Percentiles rank a stretch among this genome's conserved stretches.
These are phyloP conservation scores for Nothobranchius furzeri DNA, from an alignment of 2,113 vertebrate species.

Conservation along the genomic window DNA sequence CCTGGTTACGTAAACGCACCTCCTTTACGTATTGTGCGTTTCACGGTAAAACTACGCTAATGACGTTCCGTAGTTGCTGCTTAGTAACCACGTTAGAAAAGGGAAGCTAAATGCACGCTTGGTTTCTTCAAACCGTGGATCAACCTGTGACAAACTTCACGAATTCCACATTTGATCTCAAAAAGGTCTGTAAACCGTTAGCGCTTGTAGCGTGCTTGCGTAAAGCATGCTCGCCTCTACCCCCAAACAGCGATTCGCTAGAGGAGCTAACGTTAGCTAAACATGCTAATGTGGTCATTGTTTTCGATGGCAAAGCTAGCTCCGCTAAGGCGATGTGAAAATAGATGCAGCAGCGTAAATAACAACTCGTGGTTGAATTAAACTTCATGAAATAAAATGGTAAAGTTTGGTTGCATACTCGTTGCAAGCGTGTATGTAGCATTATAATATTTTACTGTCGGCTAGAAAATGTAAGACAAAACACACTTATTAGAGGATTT, in stretches of 20 bases:
- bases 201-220: not conserved
- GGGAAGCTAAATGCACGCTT: not conserved
- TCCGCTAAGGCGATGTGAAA: not conserved
- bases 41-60: not conserved
- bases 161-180: not conserved
- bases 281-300: not conserved
- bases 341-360: not conserved
- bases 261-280: conserved; percentile 32
- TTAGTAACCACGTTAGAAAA: conserved; percentile 58
- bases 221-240: not conserved
- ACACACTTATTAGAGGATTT: not conserved
- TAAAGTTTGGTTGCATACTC: not conserved
- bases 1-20: not conserved
- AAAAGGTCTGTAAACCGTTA: conserved; percentile 21
- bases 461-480: not conserved
- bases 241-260: not conserved
- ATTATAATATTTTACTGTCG: not conserved
- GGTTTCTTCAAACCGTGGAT: conserved; percentile 1
- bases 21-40: conserved; percentile 9
- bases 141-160: not conserved
- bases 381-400: not conserved
- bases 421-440: too few species aligned
- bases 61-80: conserved; percentile 36
- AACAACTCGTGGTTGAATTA: not conserved
- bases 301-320: not conserved